These are phyloP conservation scores for Orientallactaga bullata DNA, from an alignment of 2,113 vertebrate genomes.

Conservation along the genomic window DNA sequence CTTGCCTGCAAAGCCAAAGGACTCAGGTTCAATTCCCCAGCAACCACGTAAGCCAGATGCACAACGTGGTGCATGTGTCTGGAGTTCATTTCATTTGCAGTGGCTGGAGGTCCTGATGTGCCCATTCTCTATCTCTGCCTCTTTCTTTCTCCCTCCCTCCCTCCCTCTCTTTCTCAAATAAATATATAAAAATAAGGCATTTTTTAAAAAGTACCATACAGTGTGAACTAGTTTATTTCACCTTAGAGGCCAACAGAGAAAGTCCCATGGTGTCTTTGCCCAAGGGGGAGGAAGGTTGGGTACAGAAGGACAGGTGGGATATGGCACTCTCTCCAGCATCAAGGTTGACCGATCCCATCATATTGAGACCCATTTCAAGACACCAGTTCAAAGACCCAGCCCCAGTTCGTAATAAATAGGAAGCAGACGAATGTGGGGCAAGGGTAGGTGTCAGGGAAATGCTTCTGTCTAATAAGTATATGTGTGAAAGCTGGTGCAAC, in stretches of 20 bases:
- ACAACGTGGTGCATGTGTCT: too few species aligned
- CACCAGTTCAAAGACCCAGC: not conserved
- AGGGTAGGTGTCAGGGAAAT: not conserved
- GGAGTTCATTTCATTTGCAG: too few species aligned
- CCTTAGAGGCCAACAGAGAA: not conserved
- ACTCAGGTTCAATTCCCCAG: too few species aligned
- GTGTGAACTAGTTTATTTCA: not conserved
- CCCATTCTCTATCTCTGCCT: too few species aligned
- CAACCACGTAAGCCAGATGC: too few species aligned
- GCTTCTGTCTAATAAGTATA: not conserved
- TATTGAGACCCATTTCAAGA: not conserved
- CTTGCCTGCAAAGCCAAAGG: too few species aligned
- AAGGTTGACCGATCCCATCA: not conserved
- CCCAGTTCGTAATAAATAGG: not conserved
- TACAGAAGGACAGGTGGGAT: rapidly evolving
- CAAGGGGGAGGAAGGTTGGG: not conserved
- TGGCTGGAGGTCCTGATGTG: too few species aligned
- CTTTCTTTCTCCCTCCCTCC: too few species aligned
- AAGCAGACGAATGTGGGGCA: too few species aligned
- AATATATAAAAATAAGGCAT: too few species aligned
- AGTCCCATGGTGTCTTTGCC: not conserved
- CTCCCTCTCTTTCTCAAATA: too few species aligned
- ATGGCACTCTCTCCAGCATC: not conserved
- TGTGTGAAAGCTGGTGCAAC: not conserved
- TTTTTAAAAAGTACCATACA: not conserved